Evolutionary conservation across 2,797 vertebrate genomes (phyloP), one percentile per base, ranked within the genome.

Genomic region (Cyclopterus lumpus): DNA sequence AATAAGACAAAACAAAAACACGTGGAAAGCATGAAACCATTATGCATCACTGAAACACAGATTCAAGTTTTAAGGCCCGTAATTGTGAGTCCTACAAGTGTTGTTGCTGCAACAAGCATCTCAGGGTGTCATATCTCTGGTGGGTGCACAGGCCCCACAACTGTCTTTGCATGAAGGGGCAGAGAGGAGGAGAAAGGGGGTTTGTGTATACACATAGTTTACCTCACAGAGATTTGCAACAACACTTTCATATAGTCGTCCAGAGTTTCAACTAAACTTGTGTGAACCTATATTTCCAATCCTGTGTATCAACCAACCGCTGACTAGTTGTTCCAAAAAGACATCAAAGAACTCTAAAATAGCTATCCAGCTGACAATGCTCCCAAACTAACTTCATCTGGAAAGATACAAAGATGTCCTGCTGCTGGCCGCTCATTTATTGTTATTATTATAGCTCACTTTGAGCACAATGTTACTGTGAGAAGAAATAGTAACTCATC

Each of bases 1-100:
- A 51, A 20, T 3, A 46, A 68, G 12, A 62, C 26, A 75, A 38
- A 20, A 71, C 9, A 69, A 30, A 14, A 71, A 40, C 51, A 40
- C 22, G 8, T 55, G 57, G 15, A 44, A 53, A 57, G 49, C 32
- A 15, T 10, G 3, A 8, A 59, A 38, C 22, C 20, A 6, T 63
- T 26, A 46, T 34, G 0, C n/a, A 38, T 16, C 6, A 22, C 5
- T 51, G 7, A 46, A 18, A 69, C 11, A 30, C 4, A 32, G 22
- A 51, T 59, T 44, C 1, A 54, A n/a, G 26, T 9, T 44, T 7
- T 18, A 44, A 6, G 42, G 42, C 42, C 42, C 6, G 16, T 18
- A 44, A 44, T 44, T 44, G 42, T 9, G 46, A 49, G 20, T 49
- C 20, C 20, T 44, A 4, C 46, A 49, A n/a, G 20, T 22, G 46